A percentile compares a stretch with the other conserved stretches of the same genome.
These are phyloP conservation scores for Ornithoptera alexandrae DNA, from an alignment of 2,888 invertebrate genomes.

Conservation along the genomic window DNA sequence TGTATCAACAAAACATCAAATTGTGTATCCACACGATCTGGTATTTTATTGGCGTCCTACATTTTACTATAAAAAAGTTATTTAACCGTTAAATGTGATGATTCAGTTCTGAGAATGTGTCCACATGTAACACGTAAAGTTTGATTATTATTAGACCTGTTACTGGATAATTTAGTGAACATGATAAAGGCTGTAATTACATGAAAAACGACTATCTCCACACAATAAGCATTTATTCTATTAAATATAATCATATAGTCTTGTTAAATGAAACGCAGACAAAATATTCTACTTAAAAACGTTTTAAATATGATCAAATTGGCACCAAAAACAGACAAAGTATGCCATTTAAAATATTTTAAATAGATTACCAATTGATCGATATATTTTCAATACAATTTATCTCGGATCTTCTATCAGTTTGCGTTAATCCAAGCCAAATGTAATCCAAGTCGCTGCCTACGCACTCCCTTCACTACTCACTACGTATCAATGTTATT, in stretches of 20 bases:
- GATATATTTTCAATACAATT: conserved; percentile 12
- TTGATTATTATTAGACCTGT: background rate
- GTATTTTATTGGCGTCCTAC: background rate
- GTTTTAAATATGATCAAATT: too few relatives aligned
- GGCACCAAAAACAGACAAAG: background rate
- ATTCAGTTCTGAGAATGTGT: background rate
- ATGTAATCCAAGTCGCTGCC: conserved; percentile 39
- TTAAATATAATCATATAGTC: too few relatives aligned
- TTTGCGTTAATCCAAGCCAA: conserved; percentile 18
- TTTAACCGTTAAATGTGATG: background rate
- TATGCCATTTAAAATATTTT: conserved; percentile 3
- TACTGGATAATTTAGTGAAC: background rate
- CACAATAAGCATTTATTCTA: too few relatives aligned
- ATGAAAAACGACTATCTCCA: too few relatives aligned
- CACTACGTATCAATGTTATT: conserved; percentile 31
- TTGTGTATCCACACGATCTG: conserved; percentile 2
- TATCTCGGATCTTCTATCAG: conserved; percentile 25
- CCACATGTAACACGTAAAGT: background rate
- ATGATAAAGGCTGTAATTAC: background rate
- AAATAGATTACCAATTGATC: background rate
- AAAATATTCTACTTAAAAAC: too few relatives aligned
- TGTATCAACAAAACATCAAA: conserved; percentile 15
- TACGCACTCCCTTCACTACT: conserved; percentile 47
- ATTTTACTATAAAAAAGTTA: background rate
- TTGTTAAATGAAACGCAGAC: too few relatives aligned